Conservation (phyloP, 2,113 vertebrate species). For the human (Homo sapiens) region GRCh38 chr2:145581001-145581500, state of each 20-base stretch:
- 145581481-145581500: background rate
- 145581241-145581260: background rate
- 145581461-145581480: background rate
- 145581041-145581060: background rate
- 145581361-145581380: background rate
- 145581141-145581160: background rate
- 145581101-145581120: background rate
- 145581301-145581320: background rate
- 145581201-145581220: background rate
- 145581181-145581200: background rate
- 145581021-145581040: background rate
- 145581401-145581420: background rate
- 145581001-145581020: background rate
- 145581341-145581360: rapidly evolving
- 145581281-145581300: background rate
- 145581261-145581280: background rate
- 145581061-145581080: background rate
- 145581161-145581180: background rate
- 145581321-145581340: background rate
- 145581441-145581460: background rate
- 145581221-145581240: background rate
- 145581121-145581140: background rate
- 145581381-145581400: background rate
- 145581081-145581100: background rate
- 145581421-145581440: background rate